Evolutionary conservation across 2,113 vertebrate species (phyloP).

Genomic region (Cottus gobio): DNA sequence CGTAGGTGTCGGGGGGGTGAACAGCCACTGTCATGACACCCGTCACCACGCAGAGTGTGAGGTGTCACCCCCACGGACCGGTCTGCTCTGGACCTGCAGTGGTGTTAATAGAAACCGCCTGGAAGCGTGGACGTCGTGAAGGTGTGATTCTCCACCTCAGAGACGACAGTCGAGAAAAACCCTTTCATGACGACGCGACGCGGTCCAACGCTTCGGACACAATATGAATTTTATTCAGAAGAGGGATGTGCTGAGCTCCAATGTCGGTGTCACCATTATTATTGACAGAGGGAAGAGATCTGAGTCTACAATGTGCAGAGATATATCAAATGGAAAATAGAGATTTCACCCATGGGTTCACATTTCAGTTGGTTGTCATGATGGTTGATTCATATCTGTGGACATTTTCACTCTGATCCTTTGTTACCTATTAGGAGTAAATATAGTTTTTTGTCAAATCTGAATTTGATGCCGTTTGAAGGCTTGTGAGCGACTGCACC

Average conservation of each 20-base stretch:
- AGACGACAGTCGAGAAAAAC: not conserved
- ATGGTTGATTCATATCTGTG: not conserved
- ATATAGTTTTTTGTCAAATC: not conserved
- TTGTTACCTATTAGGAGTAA: not conserved
- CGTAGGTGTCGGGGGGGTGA: conserved; percentile 53
- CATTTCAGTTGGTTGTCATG: not conserved
- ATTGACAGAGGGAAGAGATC: not conserved
- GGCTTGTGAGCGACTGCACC: too few species aligned
- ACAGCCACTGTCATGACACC: too few species aligned
- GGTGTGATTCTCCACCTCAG: too few species aligned
- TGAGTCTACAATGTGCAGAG: too few species aligned
- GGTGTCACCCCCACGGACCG: too few species aligned
- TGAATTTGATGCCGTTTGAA: not conserved
- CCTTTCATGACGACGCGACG: too few species aligned
- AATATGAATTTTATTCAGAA: not conserved
- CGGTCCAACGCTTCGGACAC: not conserved
- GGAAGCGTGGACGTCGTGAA: not conserved
- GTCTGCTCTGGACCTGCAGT: not conserved
- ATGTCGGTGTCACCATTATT: not conserved
- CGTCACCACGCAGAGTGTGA: too few species aligned
- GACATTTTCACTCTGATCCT: not conserved
- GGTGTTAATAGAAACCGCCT: not conserved
- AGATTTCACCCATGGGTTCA: too few species aligned
- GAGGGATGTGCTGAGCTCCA: not conserved
- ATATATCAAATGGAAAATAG: too few species aligned